phyloP scores from a whole-genome alignment of 2,113 vertebrate genomes.

The Lepus timidus region DNA sequence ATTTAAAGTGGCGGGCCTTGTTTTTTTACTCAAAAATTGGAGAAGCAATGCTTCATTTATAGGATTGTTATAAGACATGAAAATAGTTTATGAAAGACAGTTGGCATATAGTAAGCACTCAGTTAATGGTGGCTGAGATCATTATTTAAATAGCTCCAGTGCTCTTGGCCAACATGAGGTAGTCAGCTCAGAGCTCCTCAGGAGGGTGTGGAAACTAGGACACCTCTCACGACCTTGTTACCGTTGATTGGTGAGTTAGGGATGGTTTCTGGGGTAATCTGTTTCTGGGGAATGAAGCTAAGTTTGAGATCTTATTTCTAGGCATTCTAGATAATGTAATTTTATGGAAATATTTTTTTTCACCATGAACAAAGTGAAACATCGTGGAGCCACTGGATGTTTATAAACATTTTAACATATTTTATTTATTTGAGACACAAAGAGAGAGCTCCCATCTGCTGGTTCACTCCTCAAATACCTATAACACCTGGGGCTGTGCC shows the following conservation, averaged over 20 bases:
- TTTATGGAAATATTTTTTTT: neutral
- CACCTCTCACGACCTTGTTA: neutral
- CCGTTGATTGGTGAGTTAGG: neutral
- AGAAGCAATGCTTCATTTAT: neutral
- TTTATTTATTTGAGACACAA: too few relatives aligned
- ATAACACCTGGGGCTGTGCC: too few relatives aligned
- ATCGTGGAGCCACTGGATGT: neutral
- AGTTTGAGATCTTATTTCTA: constrained; percentile 37
- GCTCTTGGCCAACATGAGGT: neutral
- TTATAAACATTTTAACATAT: neutral
- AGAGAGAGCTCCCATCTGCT: too few relatives aligned
- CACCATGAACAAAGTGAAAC: neutral
- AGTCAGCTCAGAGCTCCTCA: constrained; percentile 44
- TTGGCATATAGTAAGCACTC: neutral
- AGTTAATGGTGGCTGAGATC: neutral
- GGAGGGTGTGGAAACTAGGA: constrained; percentile 32
- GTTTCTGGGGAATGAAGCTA: neutral
- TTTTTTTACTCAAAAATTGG: neutral
- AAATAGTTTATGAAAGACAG: constrained; percentile 20
- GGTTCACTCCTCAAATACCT: too few relatives aligned
- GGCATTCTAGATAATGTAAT: neutral
- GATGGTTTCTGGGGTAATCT: constrained; percentile 28
- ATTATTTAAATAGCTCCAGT: neutral
- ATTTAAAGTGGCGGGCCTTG: neutral
- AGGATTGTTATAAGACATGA: constrained; percentile 29